phyloP scores from a whole-genome alignment of 2,113 vertebrate genomes.

The Nothobranchius kuhntae region DNA sequence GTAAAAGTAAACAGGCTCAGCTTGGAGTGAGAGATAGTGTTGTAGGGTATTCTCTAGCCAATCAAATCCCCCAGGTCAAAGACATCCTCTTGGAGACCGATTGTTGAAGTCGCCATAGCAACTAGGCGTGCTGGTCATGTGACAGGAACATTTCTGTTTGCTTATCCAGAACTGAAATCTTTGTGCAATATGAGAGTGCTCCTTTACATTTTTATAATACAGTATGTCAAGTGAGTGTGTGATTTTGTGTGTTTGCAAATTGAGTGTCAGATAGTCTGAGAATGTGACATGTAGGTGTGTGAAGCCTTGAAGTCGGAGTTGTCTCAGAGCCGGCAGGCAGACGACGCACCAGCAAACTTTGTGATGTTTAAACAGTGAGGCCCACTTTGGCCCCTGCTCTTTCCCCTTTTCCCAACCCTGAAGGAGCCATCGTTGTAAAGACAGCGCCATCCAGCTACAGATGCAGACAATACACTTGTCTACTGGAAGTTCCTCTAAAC shows the following conservation, averaged over 20 bases:
- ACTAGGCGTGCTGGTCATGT: constrained; percentile 7
- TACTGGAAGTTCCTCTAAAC: neutral
- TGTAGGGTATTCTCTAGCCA: too few relatives aligned
- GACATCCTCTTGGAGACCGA: constrained; percentile 1
- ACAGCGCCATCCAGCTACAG: constrained; percentile 70
- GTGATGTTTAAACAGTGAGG: constrained; percentile 76
- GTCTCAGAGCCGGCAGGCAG: constrained; percentile 64
- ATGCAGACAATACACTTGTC: constrained; percentile 11
- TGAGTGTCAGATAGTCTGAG: constrained; percentile 71
- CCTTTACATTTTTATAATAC: constrained; percentile 7
- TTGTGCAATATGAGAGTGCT: neutral
- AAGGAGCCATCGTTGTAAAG: constrained; percentile 32
- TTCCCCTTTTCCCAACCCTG: constrained; percentile 22
- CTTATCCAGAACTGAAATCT: too few relatives aligned
- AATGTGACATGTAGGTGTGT: constrained; percentile 79
- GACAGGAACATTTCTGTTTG: too few relatives aligned
- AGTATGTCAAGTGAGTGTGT: constrained; percentile 10
- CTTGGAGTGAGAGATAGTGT: too few relatives aligned
- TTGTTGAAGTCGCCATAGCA: constrained; percentile 8
- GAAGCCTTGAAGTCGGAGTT: constrained; percentile 65
- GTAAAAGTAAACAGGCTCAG: too few relatives aligned
- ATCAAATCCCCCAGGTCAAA: too few relatives aligned
- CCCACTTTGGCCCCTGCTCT: constrained; percentile 44
- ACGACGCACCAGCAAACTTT: constrained; percentile 66
- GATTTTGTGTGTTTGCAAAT: constrained; percentile 32